These are phyloP conservation scores for Tenualosa thibaudeaui DNA, from an alignment of 2,797 vertebrate species.

Conservation along the genomic window DNA sequence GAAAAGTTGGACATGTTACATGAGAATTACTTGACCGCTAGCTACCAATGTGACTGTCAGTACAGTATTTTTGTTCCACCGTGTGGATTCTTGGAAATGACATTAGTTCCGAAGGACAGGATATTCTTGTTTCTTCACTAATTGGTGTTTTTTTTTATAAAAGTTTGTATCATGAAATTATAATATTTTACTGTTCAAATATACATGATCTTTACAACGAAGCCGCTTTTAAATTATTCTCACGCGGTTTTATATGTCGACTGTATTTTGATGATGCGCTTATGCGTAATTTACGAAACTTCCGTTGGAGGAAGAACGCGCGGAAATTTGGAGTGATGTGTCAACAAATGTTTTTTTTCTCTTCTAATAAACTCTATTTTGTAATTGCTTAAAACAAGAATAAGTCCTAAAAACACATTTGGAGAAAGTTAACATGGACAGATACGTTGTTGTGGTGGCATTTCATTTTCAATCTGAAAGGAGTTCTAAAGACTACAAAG, in stretches of 20 bases:
- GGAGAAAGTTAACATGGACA: conserved; percentile 39
- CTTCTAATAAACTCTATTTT: background rate
- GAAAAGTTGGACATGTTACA: conserved; percentile 77
- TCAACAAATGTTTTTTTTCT: background rate
- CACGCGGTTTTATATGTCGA: conserved; percentile 51
- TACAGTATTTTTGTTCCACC: conserved; percentile 29
- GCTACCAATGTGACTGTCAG: conserved; percentile 54
- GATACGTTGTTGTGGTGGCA: conserved; percentile 42
- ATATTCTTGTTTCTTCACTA: background rate
- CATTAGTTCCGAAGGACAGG: background rate
- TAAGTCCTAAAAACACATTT: background rate
- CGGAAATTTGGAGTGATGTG: conserved; percentile 23
- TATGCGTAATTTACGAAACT: background rate
- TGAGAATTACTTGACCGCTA: conserved; percentile 48
- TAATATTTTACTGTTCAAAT: background rate
- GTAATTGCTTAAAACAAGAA: background rate
- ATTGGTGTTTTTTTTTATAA: no score
- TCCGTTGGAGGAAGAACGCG: conserved; percentile 30
- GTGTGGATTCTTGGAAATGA: rapidly evolving
- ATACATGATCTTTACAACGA: no score
- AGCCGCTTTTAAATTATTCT: background rate
- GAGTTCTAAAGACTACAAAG: conserved; percentile 16
- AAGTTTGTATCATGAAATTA: background rate
- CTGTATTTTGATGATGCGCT: conserved; percentile 54
- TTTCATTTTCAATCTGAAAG: conserved; percentile 34